phyloP scores from a whole-genome alignment of 2,888 invertebrate genomes.

The Acleris emargana region DNA sequence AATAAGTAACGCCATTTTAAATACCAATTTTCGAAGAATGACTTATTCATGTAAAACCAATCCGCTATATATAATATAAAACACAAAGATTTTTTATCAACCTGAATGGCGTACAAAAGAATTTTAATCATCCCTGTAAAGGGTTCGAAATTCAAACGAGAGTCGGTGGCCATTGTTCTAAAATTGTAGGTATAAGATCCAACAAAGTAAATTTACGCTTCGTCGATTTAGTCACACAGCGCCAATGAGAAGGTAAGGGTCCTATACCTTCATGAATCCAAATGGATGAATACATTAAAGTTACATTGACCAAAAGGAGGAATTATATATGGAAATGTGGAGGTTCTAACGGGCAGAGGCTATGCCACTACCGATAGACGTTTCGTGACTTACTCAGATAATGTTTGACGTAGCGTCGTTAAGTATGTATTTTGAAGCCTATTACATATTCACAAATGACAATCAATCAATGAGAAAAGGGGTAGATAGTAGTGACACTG shows the following conservation, averaged over 20 bases:
- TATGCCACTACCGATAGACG: neutral
- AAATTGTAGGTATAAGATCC: slow-evolving; percentile 21
- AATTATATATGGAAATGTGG: slow-evolving; percentile 28
- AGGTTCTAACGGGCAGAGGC: neutral
- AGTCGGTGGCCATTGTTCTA: slow-evolving; percentile 14
- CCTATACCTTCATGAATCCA: slow-evolving; percentile 26
- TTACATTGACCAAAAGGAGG: slow-evolving; percentile 30
- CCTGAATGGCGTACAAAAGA: slow-evolving; percentile 17
- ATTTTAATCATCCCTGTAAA: slow-evolving; percentile 23
- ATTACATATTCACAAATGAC: too few species aligned
- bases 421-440: neutral
- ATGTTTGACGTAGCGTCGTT: neutral
- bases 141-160: slow-evolving; percentile 18
- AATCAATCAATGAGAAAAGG: too few species aligned
- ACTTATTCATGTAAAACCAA: slow-evolving; percentile 2
- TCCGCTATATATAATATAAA: slow-evolving; percentile 7
- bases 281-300: slow-evolving; percentile 32
- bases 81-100: slow-evolving; percentile 1
- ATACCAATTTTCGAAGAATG: slow-evolving; percentile 4
- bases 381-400: neutral
- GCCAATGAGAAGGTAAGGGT: slow-evolving; percentile 25
- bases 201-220: slow-evolving; percentile 30
- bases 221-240: slow-evolving; percentile 22
- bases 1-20: neutral
- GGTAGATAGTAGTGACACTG: too few species aligned